Conservation (phyloP, 1,140 invertebrate genomes). For the Hylaeus volcanicus region DNA sequence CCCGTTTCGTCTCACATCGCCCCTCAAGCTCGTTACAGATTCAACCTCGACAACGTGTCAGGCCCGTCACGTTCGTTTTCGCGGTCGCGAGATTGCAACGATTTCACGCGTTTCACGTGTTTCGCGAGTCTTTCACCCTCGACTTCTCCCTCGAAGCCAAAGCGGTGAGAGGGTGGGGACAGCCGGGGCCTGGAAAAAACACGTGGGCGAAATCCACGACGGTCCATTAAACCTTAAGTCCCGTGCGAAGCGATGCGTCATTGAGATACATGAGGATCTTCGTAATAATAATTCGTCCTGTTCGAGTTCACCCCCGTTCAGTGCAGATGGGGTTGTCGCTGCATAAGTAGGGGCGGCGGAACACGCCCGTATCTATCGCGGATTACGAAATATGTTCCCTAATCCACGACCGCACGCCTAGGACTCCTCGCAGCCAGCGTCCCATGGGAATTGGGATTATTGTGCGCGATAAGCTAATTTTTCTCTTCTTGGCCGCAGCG, state of each 20-base stretch:
- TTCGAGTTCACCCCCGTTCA: constrained; percentile 28
- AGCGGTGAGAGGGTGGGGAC: too few species aligned
- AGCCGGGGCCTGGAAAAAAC: constrained; percentile 1
- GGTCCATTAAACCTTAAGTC: constrained; percentile 80
- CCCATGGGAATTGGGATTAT: constrained; percentile 73
- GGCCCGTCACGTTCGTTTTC: neutral
- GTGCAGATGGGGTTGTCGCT: constrained; percentile 33
- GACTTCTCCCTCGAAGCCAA: neutral
- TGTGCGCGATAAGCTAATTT: constrained; percentile 78
- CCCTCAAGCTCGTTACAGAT: constrained; percentile 37
- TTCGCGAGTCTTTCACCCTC: neutral
- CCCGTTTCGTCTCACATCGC: constrained; percentile 17
- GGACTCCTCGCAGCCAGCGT: neutral
- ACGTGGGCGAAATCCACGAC: neutral
- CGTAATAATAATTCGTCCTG: constrained; percentile 75
- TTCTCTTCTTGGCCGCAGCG: constrained; percentile 40
- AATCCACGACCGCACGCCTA: constrained; percentile 66
- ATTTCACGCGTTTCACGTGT: constrained; percentile 50
- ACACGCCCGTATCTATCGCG: constrained; percentile 50
- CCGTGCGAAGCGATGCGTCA: constrained; percentile 79
- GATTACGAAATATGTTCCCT: constrained; percentile 79
- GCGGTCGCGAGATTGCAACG: constrained; percentile 39
- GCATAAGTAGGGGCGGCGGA: constrained; percentile 38
- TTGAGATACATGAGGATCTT: constrained; percentile 77
- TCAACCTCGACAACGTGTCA: constrained; percentile 17